Percentiles rank a stretch among this genome's conserved stretches.
These are phyloP conservation scores for Xylophagus ater DNA, from an alignment of 2,888 invertebrate species.

Conservation along the genomic window DNA sequence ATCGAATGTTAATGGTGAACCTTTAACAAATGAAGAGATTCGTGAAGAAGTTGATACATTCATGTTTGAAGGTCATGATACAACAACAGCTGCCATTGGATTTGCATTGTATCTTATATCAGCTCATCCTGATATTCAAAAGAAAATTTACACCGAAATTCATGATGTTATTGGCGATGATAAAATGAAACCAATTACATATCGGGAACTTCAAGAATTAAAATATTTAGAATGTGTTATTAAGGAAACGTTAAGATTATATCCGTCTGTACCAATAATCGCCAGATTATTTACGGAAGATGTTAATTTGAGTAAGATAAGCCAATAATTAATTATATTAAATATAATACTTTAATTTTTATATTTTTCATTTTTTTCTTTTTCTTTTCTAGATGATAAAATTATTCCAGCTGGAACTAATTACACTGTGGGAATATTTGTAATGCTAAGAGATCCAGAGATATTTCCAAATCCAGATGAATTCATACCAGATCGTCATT, in stretches of 20 bases:
- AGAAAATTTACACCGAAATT: conserved; percentile 27
- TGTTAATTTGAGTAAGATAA: conserved; percentile 43
- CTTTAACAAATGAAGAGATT: conserved; percentile 46
- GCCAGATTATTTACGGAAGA: conserved; percentile 45
- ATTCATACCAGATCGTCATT: conserved; percentile 31
- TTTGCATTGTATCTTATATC: conserved; percentile 28
- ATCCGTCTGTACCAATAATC: conserved; percentile 53
- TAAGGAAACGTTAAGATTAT: conserved; percentile 52
- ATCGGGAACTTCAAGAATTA: conserved; percentile 24
- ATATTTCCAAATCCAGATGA: conserved; percentile 26
- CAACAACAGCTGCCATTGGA: conserved; percentile 28
- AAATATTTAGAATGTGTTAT: conserved; percentile 49
- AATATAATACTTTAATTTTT: too few relatives aligned
- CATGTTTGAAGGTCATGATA: conserved; percentile 49
- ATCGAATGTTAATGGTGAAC: conserved; percentile 44
- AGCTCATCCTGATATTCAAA: conserved; percentile 27
- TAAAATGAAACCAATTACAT: conserved; percentile 18
- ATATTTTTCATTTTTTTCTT: too few relatives aligned
- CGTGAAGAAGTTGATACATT: conserved; percentile 61
- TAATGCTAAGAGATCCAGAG: conserved; percentile 26
- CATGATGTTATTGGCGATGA: conserved; percentile 23
- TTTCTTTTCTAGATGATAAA: conserved; percentile 21
- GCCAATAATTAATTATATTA: too few relatives aligned
- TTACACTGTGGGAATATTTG: conserved; percentile 29
- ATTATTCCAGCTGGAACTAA: conserved; percentile 28